Percentiles rank a stretch among this genome's conserved stretches.
These are phyloP conservation scores for Atopsyche davidsoni DNA, from an alignment of 1,140 invertebrate genomes.

Conservation along the genomic window DNA sequence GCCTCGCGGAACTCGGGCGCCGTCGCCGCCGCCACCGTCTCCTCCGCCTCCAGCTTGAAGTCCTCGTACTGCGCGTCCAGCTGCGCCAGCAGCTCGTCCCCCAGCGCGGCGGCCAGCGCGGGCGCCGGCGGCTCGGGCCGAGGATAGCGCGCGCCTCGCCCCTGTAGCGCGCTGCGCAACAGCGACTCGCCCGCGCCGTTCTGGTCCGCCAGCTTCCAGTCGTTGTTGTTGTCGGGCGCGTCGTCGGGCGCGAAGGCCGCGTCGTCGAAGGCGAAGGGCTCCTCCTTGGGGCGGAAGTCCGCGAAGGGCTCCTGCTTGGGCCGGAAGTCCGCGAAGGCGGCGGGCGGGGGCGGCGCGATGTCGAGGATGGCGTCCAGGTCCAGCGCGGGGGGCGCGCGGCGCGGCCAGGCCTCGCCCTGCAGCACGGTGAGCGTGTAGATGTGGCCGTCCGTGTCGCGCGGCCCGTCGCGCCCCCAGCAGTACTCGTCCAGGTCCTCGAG, in stretches of 20 bases:
- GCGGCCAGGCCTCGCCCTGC: conserved; percentile 52
- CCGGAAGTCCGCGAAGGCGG: conserved; percentile 51
- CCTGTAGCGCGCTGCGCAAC: conserved; percentile 72
- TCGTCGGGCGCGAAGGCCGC: conserved; percentile 59
- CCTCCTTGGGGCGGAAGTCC: conserved; percentile 50
- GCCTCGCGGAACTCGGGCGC: conserved; percentile 44
- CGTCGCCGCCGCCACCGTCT: conserved; percentile 52
- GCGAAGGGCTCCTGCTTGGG: conserved; percentile 36
- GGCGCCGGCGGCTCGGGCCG: conserved; percentile 41
- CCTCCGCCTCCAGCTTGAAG: conserved; percentile 67
- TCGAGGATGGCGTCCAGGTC: conserved; percentile 62
- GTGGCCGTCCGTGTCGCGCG: conserved; percentile 51
- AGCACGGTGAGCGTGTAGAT: conserved; percentile 63
- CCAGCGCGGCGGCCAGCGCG: conserved; percentile 32
- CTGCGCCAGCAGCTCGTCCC: conserved; percentile 62
- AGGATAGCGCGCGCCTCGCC: conserved; percentile 56
- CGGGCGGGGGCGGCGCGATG: conserved; percentile 47
- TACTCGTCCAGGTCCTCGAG: conserved; percentile 75
- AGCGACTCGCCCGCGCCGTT: conserved; percentile 66
- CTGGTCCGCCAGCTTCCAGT: conserved; percentile 69
- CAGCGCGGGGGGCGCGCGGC: conserved; percentile 52
- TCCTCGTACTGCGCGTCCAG: conserved; percentile 62
- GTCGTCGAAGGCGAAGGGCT: conserved; percentile 57
- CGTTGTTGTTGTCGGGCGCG: conserved; percentile 63
- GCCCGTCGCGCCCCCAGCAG: conserved; percentile 58